These are phyloP conservation scores for Spisula solida DNA, from an alignment of 2,888 invertebrate species.

Conservation along the genomic window DNA sequence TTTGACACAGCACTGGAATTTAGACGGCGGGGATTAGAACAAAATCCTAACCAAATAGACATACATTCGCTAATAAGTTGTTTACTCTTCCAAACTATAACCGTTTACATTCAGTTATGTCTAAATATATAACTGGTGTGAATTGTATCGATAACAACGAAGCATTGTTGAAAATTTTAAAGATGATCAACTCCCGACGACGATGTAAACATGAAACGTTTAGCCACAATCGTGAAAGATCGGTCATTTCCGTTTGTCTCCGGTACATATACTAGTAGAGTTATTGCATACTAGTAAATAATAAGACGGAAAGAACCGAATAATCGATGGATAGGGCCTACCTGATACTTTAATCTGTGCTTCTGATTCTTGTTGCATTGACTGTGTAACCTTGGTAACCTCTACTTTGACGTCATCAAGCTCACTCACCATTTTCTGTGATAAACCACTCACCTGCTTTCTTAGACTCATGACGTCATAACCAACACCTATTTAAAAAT, in stretches of 20 bases:
- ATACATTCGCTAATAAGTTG: neutral
- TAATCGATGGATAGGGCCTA: neutral
- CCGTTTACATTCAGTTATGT: neutral
- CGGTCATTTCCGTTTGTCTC: too few relatives aligned
- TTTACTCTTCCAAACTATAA: neutral
- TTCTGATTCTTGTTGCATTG: neutral
- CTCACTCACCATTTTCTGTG: neutral
- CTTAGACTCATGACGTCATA: conserved; percentile 10
- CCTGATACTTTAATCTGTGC: conserved; percentile 29
- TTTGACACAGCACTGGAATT: neutral
- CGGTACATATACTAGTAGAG: too few relatives aligned
- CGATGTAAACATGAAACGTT: too few relatives aligned
- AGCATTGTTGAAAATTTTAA: neutral
- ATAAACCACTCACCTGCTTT: neutral
- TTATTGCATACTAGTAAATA: too few relatives aligned
- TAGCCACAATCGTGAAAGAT: too few relatives aligned
- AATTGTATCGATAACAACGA: neutral
- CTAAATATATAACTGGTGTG: neutral
- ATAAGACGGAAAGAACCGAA: too few relatives aligned
- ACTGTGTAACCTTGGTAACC: neutral
- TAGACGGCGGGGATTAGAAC: neutral
- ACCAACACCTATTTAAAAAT: neutral
- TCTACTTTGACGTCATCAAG: neutral
- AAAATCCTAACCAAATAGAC: neutral
- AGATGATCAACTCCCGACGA: too few relatives aligned